Conservation (phyloP, 2,797 vertebrate species). For the Chanos chanos region DNA sequence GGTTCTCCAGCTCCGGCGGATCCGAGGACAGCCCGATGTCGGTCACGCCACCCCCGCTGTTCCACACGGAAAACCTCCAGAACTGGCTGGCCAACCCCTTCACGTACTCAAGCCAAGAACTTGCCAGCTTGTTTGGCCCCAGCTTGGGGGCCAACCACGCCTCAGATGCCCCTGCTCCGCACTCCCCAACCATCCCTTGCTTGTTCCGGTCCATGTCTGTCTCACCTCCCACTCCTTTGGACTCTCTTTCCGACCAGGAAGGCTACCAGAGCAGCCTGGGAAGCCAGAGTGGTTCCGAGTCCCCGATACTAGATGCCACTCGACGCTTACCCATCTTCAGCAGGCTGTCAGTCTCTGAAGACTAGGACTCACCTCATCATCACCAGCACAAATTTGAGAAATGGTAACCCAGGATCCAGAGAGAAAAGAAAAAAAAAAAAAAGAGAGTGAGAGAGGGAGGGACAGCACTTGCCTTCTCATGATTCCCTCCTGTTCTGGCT, state of each 20-base stretch:
- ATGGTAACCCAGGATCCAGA: conserved; percentile 4
- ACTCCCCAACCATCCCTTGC: conserved; percentile 67
- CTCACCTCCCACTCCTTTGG: conserved; percentile 76
- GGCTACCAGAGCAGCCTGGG: conserved; percentile 85
- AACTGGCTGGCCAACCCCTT: conserved; percentile 80
- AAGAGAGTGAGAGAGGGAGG: conserved; percentile 5
- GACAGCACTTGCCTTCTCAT: conserved; percentile 3
- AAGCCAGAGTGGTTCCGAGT: conserved; percentile 84
- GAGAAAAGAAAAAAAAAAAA: neutral
- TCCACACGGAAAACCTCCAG: conserved; percentile 71
- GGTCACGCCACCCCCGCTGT: conserved; percentile 78
- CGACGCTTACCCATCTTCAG: conserved; percentile 90
- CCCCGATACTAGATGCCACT: conserved; percentile 80
- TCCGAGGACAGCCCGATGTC: conserved; percentile 81
- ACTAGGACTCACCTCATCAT: conserved; percentile 57
- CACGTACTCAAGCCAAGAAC: conserved; percentile 79
- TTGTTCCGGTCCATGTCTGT: conserved; percentile 76
- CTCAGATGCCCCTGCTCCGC: conserved; percentile 3
- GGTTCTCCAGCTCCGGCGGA: conserved; percentile 75
- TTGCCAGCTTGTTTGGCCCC: conserved; percentile 75
- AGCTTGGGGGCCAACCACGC: conserved; percentile 68
- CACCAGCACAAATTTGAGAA: too few species aligned
- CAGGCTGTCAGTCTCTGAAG: conserved; percentile 86
- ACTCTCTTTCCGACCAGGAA: conserved; percentile 86
- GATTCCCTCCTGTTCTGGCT: conserved; percentile 3